Evolutionary conservation across 2,797 vertebrate genomes (phyloP), one percentile per base, ranked within the genome.

Genomic region (Meda fulgida): DNA sequence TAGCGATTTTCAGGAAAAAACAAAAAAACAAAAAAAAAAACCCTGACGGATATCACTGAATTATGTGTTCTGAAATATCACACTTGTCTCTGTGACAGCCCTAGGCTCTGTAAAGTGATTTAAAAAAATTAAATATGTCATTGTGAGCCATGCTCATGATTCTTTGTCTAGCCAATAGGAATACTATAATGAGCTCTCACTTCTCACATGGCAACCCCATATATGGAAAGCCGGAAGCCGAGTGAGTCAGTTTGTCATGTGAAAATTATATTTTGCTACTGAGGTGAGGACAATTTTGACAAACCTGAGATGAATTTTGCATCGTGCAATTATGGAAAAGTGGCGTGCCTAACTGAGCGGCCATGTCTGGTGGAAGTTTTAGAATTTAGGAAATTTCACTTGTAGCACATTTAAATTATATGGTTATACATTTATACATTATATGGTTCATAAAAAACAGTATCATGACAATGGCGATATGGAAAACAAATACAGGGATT

Each of bases 21-120:
- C n/a, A n/a, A n/a, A 48, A 72, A 51, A 31, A 31, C 11, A 31
- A 7, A 34, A 48, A 51, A 73, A 73, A 31, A 34, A 21, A 1
- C 6, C 21, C 29, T 53, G 72, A 36, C 29, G 14, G 21, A 55
- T 55, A 36, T 76, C 48, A 36, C 48, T 55, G 31, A 23, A 76
- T 76, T 76, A 55, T 6, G 21, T n/a, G 19, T 55, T 21, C 31
- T 76, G 73, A 76, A 76, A 76, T 76, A 76, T 55, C 31, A 76
- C 73, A 76, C 73, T 21, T 76, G 21, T 76, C 31, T 3, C 29
- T 36, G 21, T 36, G 73, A 55, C 3, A 76, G 48, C 73, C 73
- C 5, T 55, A 51, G 48, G 48, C 48, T 55, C 48, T 14, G 26
- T 36, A 76, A 76, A 76, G 48, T 76, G 19, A 53, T 29, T 36